Evolutionary conservation across 2,888 invertebrate genomes (phyloP).

Genomic region (Pogonocherus hispidulus): DNA sequence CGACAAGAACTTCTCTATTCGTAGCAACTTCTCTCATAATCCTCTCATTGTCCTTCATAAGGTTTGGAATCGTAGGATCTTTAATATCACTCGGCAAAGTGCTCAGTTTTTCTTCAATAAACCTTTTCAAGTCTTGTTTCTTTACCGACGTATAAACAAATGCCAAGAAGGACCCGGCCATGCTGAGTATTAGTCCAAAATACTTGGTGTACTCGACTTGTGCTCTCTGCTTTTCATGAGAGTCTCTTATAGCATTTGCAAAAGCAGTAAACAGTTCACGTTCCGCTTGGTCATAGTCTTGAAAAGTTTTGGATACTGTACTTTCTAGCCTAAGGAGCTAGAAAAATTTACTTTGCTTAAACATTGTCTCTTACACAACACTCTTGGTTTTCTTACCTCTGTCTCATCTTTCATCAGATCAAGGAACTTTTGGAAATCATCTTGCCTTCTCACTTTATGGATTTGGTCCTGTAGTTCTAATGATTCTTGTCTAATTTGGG

Average conservation of each 20-base stretch:
- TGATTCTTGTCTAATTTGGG: conserved; percentile 74
- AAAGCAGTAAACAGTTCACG: conserved; percentile 80
- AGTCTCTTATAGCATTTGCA: conserved; percentile 82
- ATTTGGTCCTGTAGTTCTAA: conserved; percentile 82
- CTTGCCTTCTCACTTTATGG: conserved; percentile 83
- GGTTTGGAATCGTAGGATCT: conserved; percentile 10
- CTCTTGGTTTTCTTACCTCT: no score
- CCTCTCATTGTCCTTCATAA: conserved; percentile 35
- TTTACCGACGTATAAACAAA: conserved; percentile 62
- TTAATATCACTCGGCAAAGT: neutral
- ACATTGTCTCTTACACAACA: neutral
- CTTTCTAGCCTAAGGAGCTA: conserved; percentile 76
- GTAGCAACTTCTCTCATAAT: conserved; percentile 36
- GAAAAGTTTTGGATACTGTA: conserved; percentile 74
- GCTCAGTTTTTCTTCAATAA: conserved; percentile 56
- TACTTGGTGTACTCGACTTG: conserved; percentile 89
- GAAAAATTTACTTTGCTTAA: conserved; percentile 24
- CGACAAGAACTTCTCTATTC: conserved; percentile 33
- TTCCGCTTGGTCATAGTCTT: conserved; percentile 80
- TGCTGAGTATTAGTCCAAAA: conserved; percentile 71
- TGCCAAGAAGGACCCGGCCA: conserved; percentile 64
- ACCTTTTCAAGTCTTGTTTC: conserved; percentile 63
- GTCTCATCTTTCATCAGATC: conserved; percentile 80
- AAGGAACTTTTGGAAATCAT: conserved; percentile 77
- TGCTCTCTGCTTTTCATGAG: conserved; percentile 86